Evolutionary conservation across 2,888 invertebrate genomes (phyloP).

Genomic region (Blastobasis lacticolella): DNA sequence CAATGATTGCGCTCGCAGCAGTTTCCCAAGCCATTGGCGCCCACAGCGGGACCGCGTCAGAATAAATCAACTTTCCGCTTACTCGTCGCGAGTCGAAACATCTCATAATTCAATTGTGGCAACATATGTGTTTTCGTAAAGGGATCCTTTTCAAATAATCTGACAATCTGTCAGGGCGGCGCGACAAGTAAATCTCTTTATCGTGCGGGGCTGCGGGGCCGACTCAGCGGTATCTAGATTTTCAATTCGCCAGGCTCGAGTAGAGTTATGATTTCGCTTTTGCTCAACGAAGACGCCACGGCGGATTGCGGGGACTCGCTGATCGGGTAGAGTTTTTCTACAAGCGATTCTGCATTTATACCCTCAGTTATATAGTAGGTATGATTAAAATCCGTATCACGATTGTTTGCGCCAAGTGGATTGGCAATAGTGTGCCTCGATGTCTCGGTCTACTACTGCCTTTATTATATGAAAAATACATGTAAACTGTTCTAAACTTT

Average conservation of each 20-base stretch:
- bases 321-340: constrained; percentile 1
- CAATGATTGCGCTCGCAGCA: no score
- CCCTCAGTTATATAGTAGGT: no score
- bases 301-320: constrained; percentile 2
- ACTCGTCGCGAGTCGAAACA: not conserved
- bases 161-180: constrained; percentile 2
- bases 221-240: constrained; percentile 24
- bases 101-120: not conserved
- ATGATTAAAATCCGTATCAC: no score
- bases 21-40: no score
- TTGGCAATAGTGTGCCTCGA: no score
- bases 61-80: no score
- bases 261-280: constrained; percentile 35
- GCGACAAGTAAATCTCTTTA: constrained; percentile 1
- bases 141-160: constrained; percentile 1
- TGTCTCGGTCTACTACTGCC: no score
- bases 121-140: not conserved
- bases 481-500: no score
- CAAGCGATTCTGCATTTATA: no score
- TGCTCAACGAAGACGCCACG: constrained; percentile 10
- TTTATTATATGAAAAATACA: no score
- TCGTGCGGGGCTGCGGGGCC: constrained; percentile 2
- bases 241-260: constrained; percentile 24
- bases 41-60: no score
- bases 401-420: no score